Percentiles rank a stretch among this genome's conserved stretches.
Conservation (phyloP, 2,888 invertebrate genomes). For the Troides aeacus region DNA sequence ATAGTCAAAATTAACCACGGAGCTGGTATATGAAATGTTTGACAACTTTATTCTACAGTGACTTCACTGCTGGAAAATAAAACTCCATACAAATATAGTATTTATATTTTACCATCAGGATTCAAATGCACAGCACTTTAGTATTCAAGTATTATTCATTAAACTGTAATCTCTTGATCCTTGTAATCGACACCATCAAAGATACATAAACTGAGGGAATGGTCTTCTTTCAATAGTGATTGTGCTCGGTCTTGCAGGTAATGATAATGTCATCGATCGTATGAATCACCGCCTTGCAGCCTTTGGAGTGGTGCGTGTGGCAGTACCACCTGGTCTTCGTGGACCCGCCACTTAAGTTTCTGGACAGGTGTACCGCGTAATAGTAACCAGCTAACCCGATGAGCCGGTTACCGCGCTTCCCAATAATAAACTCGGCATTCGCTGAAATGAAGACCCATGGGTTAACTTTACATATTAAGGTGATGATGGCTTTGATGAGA, state of each 20-base stretch:
- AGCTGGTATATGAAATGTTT: too few relatives aligned
- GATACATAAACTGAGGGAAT: background rate
- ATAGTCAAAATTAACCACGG: too few relatives aligned
- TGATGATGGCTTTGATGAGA: too few relatives aligned
- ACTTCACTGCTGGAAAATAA: too few relatives aligned
- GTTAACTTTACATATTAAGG: background rate
- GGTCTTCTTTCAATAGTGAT: slow-evolving; percentile 22
- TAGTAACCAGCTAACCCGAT: slow-evolving; percentile 30
- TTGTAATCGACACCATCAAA: background rate
- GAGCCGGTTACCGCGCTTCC: slow-evolving; percentile 31
- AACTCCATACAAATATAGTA: too few relatives aligned
- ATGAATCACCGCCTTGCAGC: slow-evolving; percentile 44
- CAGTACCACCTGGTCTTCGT: slow-evolving; percentile 42
- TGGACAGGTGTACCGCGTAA: slow-evolving; percentile 33
- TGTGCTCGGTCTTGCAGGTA: slow-evolving; percentile 32
- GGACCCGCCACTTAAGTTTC: background rate
- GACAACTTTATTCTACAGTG: too few relatives aligned
- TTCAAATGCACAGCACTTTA: too few relatives aligned
- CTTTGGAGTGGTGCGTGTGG: slow-evolving; percentile 36
- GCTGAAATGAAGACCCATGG: slow-evolving; percentile 13
- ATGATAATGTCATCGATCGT: slow-evolving; percentile 39
- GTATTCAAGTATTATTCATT: too few relatives aligned
- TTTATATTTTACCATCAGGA: too few relatives aligned
- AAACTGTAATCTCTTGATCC: too few relatives aligned
- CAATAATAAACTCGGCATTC: slow-evolving; percentile 23